Evolutionary conservation across 2,888 invertebrate species (phyloP).

Genomic region (Tenthredo mesomela): DNA sequence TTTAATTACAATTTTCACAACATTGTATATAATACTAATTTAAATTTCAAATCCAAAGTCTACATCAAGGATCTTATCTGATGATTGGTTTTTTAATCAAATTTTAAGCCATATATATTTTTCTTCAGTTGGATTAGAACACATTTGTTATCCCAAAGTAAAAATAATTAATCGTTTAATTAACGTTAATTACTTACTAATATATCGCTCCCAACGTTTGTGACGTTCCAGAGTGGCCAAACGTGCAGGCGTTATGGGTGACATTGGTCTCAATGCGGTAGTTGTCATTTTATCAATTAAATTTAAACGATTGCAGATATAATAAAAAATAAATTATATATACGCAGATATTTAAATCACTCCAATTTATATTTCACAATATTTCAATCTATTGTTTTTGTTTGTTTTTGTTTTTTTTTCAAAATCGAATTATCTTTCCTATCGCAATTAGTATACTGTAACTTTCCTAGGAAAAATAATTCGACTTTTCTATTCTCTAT

Average conservation of each 20-base stretch:
- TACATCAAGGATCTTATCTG: neutral
- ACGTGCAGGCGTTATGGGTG: conserved; percentile 68
- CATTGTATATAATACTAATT: neutral
- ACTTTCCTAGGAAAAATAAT: neutral
- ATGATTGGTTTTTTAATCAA: neutral
- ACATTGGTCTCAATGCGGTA: conserved; percentile 64
- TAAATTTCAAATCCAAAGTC: neutral
- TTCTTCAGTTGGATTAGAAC: neutral
- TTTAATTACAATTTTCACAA: too few relatives aligned
- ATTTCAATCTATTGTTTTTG: neutral
- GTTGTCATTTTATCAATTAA: conserved; percentile 62
- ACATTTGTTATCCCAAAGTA: neutral
- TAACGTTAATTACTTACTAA: conserved; percentile 68
- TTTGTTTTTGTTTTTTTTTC: neutral
- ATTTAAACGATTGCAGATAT: conserved; percentile 2
- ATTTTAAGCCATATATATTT: neutral
- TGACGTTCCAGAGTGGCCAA: conserved; percentile 71
- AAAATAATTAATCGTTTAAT: neutral
- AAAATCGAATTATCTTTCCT: neutral
- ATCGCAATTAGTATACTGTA: neutral
- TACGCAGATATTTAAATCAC: neutral
- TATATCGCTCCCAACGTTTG: conserved; percentile 70
- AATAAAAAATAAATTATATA: too few relatives aligned
- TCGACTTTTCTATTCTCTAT: too few relatives aligned
- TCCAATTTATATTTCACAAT: neutral